phyloP scores from a whole-genome alignment of 2,888 invertebrate species.

The Argyresthia goedartella region DNA sequence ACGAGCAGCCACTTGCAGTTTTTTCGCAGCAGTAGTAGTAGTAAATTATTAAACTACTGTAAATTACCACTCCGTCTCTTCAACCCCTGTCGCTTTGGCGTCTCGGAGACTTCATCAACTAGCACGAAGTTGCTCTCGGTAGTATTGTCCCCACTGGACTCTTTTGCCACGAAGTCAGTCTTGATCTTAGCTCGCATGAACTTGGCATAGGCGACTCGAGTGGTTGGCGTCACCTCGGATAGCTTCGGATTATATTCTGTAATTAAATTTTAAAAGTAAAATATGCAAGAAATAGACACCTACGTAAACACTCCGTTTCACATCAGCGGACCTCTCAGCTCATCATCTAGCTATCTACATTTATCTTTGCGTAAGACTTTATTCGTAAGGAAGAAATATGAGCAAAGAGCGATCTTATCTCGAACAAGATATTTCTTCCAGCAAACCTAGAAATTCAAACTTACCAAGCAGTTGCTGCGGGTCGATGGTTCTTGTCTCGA shows the following conservation, averaged over 20 bases:
- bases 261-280: conserved; percentile 8
- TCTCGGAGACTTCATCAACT: conserved; percentile 45
- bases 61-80: conserved; percentile 26
- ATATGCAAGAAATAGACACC: too few relatives aligned
- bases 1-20: too few relatives aligned
- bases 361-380: too few relatives aligned
- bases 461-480: conserved; percentile 79
- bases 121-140: conserved; percentile 10
- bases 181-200: conserved; percentile 84
- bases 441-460: too few relatives aligned
- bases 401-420: too few relatives aligned
- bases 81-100: conserved; percentile 24
- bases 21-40: too few relatives aligned
- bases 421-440: too few relatives aligned
- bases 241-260: conserved; percentile 87
- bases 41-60: too few relatives aligned
- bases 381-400: too few relatives aligned
- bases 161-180: conserved; percentile 52
- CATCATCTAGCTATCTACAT: too few relatives aligned
- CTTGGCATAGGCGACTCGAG: conserved; percentile 88
- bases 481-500: conserved; percentile 76
- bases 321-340: too few relatives aligned
- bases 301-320: too few relatives aligned
- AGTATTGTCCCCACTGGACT: conserved; percentile 13
- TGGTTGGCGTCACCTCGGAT: conserved; percentile 79